These are phyloP conservation scores for Lampris incognitus DNA, from an alignment of 2,113 vertebrate species.

Conservation along the genomic window DNA sequence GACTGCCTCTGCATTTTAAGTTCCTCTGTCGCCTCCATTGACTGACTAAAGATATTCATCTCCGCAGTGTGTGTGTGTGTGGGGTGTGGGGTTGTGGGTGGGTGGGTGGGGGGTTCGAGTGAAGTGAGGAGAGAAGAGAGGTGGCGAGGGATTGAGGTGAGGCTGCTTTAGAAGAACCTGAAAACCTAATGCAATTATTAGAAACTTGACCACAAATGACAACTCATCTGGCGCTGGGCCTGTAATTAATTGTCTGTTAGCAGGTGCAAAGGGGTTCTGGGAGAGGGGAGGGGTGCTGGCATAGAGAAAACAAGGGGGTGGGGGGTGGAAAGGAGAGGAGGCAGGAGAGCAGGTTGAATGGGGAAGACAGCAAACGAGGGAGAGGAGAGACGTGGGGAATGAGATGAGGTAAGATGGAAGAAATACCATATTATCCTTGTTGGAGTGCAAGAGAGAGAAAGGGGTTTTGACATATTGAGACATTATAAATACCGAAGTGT, in stretches of 20 bases:
- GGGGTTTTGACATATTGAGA: constrained; percentile 30
- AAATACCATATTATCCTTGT: constrained; percentile 54
- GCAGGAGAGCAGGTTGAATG: constrained; percentile 24
- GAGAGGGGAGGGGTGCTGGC: constrained; percentile 23
- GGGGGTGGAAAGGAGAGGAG: constrained; percentile 17
- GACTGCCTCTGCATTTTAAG: constrained; percentile 78
- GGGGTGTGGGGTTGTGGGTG: constrained; percentile 17
- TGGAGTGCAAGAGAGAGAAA: constrained; percentile 30
- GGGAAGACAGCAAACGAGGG: constrained; percentile 37
- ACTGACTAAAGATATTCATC: constrained; percentile 81
- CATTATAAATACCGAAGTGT: constrained; percentile 12
- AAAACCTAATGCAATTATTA: constrained; percentile 80
- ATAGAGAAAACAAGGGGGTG: neutral
- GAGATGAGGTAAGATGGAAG: constrained; percentile 61
- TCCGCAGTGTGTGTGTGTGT: constrained; percentile 63
- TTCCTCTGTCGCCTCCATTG: constrained; percentile 71
- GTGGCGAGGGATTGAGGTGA: constrained; percentile 14
- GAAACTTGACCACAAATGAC: constrained; percentile 80
- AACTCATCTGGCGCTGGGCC: constrained; percentile 69
- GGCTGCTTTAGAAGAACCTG: constrained; percentile 51
- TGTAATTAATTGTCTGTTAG: constrained; percentile 81
- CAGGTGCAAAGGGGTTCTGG: constrained; percentile 43
- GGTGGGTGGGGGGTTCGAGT: constrained; percentile 26
- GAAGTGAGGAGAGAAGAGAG: constrained; percentile 39
- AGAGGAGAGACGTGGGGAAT: constrained; percentile 43